Evolutionary conservation across 2,113 vertebrate genomes (phyloP), one percentile per base, ranked within the genome.

Genomic region (Irena cyanogastra): DNA sequence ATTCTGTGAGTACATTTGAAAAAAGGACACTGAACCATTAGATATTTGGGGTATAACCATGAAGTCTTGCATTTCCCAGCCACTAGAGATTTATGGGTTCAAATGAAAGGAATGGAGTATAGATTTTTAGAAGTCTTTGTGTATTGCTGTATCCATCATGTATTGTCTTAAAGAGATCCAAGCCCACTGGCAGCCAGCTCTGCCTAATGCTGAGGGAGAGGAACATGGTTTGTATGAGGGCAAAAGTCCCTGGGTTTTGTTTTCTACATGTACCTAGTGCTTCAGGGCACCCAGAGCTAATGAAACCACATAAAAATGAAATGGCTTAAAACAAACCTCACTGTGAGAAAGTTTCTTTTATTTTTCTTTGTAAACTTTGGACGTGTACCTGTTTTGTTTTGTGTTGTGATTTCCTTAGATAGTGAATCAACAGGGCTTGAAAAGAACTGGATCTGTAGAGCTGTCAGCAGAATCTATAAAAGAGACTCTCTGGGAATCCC

Each of bases 381-480:
- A 75, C 41, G 60, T 26, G 39, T 33, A 84, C 44, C 53, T 24
- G 57, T 81, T 84, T 88, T 95, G 86, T 71, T 87, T 66, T 85
- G 61, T 60, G 70, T 85, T 85, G 57, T 91, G 61, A 89, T 95
- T 91, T 91, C 39, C 72, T 93, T 49, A 79, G 79, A 68, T 44
- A 87, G 44, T 61, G 90, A 89, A 95, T 31, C 83, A 93, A 66
- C 63, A 1, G 77, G 83, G 91, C 89, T 93, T 95, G 93, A 95
- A 97, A 96, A 89, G 83, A 91, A 54, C 53, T 50, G 83, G 84
- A 95, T 93, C 92, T 90, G 90, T 92, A 71, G 88, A 93, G 77
- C 92, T 97, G 95, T 96, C 95, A 96, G 88, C 88, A 94, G 94
- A 95, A 92, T 95, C 86, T 90, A 54, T 95, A 89, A 95, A 95